Conservation (phyloP, 2,113 vertebrate species). For the Deroptyus accipitrinus region DNA sequence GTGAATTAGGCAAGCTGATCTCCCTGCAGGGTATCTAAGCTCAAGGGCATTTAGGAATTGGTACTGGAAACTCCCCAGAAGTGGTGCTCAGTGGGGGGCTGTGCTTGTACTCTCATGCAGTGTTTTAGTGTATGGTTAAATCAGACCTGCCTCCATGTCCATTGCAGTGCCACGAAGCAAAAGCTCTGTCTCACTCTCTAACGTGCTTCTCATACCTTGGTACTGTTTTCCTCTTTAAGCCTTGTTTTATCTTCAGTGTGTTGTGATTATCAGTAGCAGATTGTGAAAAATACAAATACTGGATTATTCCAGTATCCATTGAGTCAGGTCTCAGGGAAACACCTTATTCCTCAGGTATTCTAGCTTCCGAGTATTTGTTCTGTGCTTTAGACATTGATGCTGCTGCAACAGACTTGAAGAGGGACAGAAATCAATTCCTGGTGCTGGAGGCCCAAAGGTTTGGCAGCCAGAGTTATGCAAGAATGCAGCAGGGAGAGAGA, state of each 20-base stretch:
- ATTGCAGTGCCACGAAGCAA: not conserved
- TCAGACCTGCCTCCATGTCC: not conserved
- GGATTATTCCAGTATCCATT: not conserved
- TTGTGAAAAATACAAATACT: not conserved
- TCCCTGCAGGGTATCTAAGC: not conserved
- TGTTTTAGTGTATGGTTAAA: not conserved
- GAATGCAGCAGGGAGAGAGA: constrained; percentile 22
- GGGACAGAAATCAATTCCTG: not conserved
- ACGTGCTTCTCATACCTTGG: not conserved
- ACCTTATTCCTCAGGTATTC: not conserved
- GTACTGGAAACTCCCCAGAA: not conserved
- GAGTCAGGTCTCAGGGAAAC: not conserved
- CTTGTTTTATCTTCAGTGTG: not conserved
- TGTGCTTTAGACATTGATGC: not conserved
- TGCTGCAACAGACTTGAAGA: not conserved
- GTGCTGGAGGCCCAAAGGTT: not conserved
- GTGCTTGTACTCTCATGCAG: not conserved
- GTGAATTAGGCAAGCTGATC: not conserved
- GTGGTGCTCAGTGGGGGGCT: not conserved
- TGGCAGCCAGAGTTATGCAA: not conserved
- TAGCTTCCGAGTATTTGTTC: not conserved
- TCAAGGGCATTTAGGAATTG: not conserved
- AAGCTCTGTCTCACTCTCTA: not conserved
- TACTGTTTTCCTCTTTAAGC: not conserved
- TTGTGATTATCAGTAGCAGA: not conserved